A percentile compares a stretch with the other conserved stretches of the same genome.
phyloP scores from a whole-genome alignment of 2,888 invertebrate species.

The Harpalus rufipes region DNA sequence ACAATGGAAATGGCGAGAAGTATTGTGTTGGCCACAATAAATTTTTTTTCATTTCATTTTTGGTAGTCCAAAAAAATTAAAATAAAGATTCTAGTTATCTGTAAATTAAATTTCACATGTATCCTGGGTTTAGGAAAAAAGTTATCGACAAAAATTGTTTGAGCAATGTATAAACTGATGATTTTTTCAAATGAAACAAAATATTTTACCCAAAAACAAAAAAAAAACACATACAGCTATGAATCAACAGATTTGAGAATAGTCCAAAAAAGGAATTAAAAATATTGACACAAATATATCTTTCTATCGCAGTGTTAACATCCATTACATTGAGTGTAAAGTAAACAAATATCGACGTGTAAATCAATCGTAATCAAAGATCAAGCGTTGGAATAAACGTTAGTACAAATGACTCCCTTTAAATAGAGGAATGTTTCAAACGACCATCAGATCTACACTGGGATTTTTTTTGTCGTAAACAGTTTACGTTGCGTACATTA shows the following conservation, averaged over 20 bases:
- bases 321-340: background rate
- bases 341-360: background rate
- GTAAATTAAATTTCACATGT: too few relatives aligned
- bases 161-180: too few relatives aligned
- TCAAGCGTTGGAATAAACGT: background rate
- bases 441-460: background rate
- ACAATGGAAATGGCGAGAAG: too few relatives aligned
- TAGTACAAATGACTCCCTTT: background rate
- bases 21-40: too few relatives aligned
- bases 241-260: background rate
- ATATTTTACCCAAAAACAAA: too few relatives aligned
- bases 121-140: too few relatives aligned
- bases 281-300: too few relatives aligned
- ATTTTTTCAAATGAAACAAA: too few relatives aligned
- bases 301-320: background rate
- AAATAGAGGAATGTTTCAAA: background rate
- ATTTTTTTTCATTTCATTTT: too few relatives aligned
- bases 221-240: background rate
- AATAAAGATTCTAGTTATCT: too few relatives aligned
- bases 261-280: background rate
- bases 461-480: slow-evolving; percentile 20
- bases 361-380: slow-evolving; percentile 20
- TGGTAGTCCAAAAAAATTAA: too few relatives aligned
- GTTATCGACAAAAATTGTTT: too few relatives aligned
- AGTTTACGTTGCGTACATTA: slow-evolving; percentile 11